These are phyloP conservation scores for Diplodus puntazzo DNA, from an alignment of 2,797 vertebrate species.

Conservation along the genomic window DNA sequence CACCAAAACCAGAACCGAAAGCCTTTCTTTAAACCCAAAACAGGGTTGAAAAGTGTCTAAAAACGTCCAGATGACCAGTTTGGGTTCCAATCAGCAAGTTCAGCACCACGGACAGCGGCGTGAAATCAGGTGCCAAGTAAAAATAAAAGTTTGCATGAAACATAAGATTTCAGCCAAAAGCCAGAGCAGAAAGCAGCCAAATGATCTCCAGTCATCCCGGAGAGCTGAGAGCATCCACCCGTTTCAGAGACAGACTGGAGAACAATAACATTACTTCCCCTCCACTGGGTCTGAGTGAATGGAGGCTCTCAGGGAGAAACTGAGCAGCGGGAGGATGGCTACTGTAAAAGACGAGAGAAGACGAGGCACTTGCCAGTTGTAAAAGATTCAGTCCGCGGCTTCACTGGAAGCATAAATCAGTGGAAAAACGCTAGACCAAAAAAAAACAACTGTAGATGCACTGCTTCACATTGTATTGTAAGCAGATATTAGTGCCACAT, in stretches of 20 bases:
- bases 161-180: neutral
- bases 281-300: conserved; percentile 54
- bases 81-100: conserved; percentile 45
- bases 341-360: conserved; percentile 44
- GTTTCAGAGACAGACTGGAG: conserved; percentile 43
- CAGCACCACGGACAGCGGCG: conserved; percentile 81
- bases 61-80: neutral
- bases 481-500: neutral
- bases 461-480: neutral
- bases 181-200: neutral
- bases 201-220: conserved; percentile 9
- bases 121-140: too few species aligned
- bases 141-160: neutral
- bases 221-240: conserved; percentile 34
- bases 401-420: neutral
- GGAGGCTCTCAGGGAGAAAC: conserved; percentile 39
- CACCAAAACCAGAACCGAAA: neutral
- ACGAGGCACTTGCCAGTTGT: neutral
- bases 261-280: conserved; percentile 74
- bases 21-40: neutral
- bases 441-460: neutral
- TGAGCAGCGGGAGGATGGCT: conserved; percentile 11
- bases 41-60: neutral
- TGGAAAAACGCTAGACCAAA: neutral
- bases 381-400: neutral